These are phyloP conservation scores for Crepidodera aurea DNA, from an alignment of 2,888 invertebrate species.

Conservation along the genomic window DNA sequence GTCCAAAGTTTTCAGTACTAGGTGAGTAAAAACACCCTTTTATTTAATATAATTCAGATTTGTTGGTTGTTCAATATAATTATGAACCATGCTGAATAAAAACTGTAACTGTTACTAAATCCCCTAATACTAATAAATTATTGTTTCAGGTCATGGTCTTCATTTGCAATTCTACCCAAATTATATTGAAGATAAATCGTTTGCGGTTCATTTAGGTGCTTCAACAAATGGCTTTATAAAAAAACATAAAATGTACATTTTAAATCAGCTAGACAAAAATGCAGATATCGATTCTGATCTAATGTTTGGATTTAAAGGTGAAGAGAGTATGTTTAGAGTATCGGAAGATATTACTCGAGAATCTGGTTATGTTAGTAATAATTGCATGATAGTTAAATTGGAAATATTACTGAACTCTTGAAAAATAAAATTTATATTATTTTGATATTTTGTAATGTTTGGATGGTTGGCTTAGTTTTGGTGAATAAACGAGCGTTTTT, in stretches of 20 bases:
- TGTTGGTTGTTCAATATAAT: no score
- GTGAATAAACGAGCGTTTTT: no score
- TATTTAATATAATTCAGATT: no score
- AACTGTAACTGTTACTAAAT: no score
- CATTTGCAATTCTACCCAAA: constrained; percentile 53
- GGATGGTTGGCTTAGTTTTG: no score
- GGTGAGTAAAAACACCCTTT: constrained; percentile 42
- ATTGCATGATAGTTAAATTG: constrained; percentile 9
- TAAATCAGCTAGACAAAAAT: constrained; percentile 39
- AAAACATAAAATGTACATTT: constrained; percentile 56
- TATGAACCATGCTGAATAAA: no score
- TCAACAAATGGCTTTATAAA: constrained; percentile 46
- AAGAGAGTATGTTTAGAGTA: constrained; percentile 43
- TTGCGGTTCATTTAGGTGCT: constrained; percentile 49
- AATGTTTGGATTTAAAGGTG: constrained; percentile 45
- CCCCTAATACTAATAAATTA: no score
- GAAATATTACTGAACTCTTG: constrained; percentile 17
- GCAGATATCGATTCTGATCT: constrained; percentile 45
- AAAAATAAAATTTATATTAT: constrained; percentile 22
- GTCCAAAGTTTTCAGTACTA: constrained; percentile 46
- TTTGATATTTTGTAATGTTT: no score
- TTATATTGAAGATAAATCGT: constrained; percentile 45
- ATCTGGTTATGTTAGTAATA: constrained; percentile 1
- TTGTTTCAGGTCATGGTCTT: constrained; percentile 52
- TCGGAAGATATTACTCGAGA: background rate